phyloP scores from a whole-genome alignment of 2,888 invertebrate genomes.

The Sinohyriopsis cumingii region DNA sequence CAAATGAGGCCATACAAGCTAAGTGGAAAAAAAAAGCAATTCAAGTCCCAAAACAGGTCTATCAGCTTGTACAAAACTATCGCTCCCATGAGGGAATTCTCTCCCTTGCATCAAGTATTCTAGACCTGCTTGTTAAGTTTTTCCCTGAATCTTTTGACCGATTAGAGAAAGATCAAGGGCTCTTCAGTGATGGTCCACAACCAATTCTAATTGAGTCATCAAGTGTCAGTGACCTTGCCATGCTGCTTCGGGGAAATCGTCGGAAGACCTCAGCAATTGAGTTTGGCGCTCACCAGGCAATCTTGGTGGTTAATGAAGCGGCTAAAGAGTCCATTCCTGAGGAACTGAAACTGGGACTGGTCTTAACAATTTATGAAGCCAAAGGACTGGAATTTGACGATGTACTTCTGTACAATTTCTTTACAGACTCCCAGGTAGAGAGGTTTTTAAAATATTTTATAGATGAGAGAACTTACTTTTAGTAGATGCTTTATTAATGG shows the following conservation, averaged over 20 bases:
- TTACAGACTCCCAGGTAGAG: constrained; percentile 58
- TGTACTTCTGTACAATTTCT: constrained; percentile 63
- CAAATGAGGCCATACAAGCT: constrained; percentile 29
- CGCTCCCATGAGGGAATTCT: constrained; percentile 61
- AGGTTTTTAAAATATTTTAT: background rate
- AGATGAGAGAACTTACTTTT: too few species aligned
- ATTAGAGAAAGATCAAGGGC: constrained; percentile 53
- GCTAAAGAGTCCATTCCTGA: constrained; percentile 52
- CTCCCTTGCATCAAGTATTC: constrained; percentile 52
- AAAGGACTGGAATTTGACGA: constrained; percentile 66
- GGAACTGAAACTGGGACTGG: constrained; percentile 50
- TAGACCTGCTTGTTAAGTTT: constrained; percentile 52
- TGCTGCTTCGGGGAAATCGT: constrained; percentile 44
- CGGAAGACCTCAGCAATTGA: constrained; percentile 58
- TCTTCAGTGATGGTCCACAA: constrained; percentile 54
- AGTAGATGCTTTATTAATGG: too few species aligned
- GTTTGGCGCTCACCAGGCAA: constrained; percentile 64
- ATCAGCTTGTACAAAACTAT: constrained; percentile 57
- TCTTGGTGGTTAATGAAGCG: constrained; percentile 55
- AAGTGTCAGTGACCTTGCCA: constrained; percentile 39
- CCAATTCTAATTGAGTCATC: constrained; percentile 57
- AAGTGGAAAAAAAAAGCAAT: constrained; percentile 17
- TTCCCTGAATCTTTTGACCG: constrained; percentile 61
- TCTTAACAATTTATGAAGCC: constrained; percentile 62
- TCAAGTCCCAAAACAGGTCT: constrained; percentile 36